A percentile compares a stretch with the other conserved stretches of the same genome.
Conservation (phyloP, 2,888 invertebrate genomes). For the Lasioglossum lativentre region DNA sequence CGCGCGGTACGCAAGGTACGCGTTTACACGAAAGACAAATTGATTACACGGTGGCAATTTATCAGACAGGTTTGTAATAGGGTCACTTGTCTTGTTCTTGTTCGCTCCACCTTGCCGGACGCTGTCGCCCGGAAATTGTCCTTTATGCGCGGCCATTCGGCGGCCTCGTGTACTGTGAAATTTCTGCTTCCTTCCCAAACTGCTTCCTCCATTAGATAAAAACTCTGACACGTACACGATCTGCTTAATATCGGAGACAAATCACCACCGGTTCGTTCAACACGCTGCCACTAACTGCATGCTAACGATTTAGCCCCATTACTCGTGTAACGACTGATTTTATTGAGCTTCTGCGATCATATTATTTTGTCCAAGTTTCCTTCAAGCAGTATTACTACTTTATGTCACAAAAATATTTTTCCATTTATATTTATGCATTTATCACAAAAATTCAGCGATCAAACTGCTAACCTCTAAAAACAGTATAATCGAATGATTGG, state of each 20-base stretch:
- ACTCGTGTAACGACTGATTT: background rate
- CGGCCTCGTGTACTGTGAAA: background rate
- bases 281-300: background rate
- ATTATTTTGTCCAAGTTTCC: too few relatives aligned
- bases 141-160: conserved; percentile 8
- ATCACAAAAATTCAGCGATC: too few relatives aligned
- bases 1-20: background rate
- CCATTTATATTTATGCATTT: too few relatives aligned
- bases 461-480: too few relatives aligned
- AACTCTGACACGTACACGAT: background rate
- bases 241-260: background rate
- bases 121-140: conserved; percentile 31
- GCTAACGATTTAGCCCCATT: background rate
- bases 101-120: conserved; percentile 12
- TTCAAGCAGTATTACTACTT: too few relatives aligned
- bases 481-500: too few relatives aligned
- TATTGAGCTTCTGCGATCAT: background rate
- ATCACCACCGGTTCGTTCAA: background rate
- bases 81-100: conserved; percentile 30
- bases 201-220: background rate
- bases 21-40: conserved; percentile 33
- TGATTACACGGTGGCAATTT: conserved; percentile 33
- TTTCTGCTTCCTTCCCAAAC: background rate
- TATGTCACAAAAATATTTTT: too few relatives aligned
- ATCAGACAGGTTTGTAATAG: conserved; percentile 29